Evolutionary conservation across 2,113 vertebrate genomes (phyloP).

Genomic region (Bos javanicus): DNA sequence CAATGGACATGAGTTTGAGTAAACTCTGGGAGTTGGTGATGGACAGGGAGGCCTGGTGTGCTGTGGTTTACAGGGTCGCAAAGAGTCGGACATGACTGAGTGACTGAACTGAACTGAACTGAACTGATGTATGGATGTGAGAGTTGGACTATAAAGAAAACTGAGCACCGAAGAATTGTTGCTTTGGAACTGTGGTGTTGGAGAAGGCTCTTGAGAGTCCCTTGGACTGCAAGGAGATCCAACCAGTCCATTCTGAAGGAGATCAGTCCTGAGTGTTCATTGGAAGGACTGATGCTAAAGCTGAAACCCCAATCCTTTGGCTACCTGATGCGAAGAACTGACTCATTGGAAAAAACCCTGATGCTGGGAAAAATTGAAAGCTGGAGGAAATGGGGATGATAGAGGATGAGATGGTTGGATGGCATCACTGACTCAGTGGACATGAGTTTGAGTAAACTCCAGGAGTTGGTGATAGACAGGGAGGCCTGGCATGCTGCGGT

Average conservation of each 20-base stretch:
- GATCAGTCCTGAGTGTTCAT: background rate
- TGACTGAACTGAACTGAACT: background rate
- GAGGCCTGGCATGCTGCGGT: background rate
- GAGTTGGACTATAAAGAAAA: background rate
- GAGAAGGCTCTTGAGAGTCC: background rate
- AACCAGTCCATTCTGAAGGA: background rate
- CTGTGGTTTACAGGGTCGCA: rapidly evolving
- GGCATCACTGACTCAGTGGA: background rate
- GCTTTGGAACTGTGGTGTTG: background rate
- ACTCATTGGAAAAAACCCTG: background rate
- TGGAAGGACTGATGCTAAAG: background rate
- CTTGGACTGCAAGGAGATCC: background rate
- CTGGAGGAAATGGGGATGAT: background rate
- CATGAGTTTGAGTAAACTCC: background rate
- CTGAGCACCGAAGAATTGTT: background rate
- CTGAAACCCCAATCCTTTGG: background rate
- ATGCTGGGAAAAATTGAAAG: background rate
- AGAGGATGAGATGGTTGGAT: background rate
- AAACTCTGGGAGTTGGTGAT: background rate
- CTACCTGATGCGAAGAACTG: background rate
- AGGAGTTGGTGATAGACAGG: background rate
- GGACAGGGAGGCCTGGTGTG: background rate
- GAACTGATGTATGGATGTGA: background rate
- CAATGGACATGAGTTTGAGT: background rate
- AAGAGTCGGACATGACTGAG: background rate